phyloP scores from a whole-genome alignment of 2,888 invertebrate species.

The Drosophila anceps region DNA sequence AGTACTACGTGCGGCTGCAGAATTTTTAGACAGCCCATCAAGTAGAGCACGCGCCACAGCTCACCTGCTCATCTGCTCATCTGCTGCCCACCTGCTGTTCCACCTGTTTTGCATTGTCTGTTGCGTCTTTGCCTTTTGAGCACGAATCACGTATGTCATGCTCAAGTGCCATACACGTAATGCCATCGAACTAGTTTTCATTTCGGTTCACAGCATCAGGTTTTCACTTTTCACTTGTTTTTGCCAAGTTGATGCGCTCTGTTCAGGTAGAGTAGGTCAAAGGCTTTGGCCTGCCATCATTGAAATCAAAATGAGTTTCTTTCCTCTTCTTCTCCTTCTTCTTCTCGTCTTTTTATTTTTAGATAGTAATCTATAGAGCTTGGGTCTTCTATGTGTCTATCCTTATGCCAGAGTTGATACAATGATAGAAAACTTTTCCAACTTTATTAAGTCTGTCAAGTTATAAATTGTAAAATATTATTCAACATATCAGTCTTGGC shows the following conservation, averaged over 20 bases:
- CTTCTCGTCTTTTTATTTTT: not conserved
- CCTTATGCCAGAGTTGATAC: not conserved
- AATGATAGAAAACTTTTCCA: not conserved
- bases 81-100: constrained; percentile 26
- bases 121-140: constrained; percentile 55
- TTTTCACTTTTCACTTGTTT: constrained; percentile 40
- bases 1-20: constrained; percentile 32
- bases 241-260: constrained; percentile 32
- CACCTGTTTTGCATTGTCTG: constrained; percentile 48
- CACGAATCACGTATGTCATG: constrained; percentile 71
- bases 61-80: constrained; percentile 17
- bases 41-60: constrained; percentile 8
- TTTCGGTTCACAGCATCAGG: constrained; percentile 24
- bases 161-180: constrained; percentile 62
- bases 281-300: constrained; percentile 54
- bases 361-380: not conserved
- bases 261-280: constrained; percentile 55
- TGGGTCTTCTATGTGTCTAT: not conserved
- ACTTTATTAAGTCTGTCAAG: not conserved
- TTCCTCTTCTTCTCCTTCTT: not conserved
- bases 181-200: constrained; percentile 72
- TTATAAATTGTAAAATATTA: not conserved
- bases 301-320: constrained; percentile 69
- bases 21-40: constrained; percentile 31
- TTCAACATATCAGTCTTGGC: not conserved